Conservation (phyloP, 2,797 vertebrate species). For the Synanceia verrucosa region DNA sequence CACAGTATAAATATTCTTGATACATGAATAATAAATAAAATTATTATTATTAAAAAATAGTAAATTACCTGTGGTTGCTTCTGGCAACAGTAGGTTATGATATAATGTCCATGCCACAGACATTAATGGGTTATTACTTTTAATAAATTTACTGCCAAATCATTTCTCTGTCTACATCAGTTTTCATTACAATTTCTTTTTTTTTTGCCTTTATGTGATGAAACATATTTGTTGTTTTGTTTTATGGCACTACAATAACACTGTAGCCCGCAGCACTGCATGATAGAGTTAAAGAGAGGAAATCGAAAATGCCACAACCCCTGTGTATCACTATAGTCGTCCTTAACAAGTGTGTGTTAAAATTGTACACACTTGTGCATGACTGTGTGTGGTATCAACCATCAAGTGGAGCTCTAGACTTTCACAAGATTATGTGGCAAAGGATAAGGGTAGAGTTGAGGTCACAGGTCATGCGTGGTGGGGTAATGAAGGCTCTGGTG, state of each 20-base stretch:
- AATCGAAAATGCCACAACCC: background rate
- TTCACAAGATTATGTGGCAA: slow-evolving; percentile 15
- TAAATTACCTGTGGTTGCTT: background rate
- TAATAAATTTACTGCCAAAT: background rate
- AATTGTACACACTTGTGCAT: background rate
- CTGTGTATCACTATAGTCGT: background rate
- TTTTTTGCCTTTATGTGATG: background rate
- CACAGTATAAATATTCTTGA: background rate
- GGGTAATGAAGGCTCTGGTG: slow-evolving; percentile 35
- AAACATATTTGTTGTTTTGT: background rate
- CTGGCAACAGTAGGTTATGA: background rate
- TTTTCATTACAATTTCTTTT: background rate
- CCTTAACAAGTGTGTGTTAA: background rate
- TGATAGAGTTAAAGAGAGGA: background rate
- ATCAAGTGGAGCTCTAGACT: slow-evolving; percentile 28
- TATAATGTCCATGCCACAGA: background rate
- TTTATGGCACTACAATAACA: background rate
- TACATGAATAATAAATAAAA: too few relatives aligned
- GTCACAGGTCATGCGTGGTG: slow-evolving; percentile 48
- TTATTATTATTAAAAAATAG: too few relatives aligned
- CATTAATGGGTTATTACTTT: background rate
- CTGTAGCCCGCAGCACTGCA: background rate
- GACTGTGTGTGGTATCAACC: slow-evolving; percentile 25
- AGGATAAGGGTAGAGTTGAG: background rate
- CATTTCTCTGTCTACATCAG: background rate